Percentiles rank a stretch among this genome's conserved stretches.
Conservation (phyloP, 1,140 invertebrate species). For the Acromyrmex heyeri region DNA sequence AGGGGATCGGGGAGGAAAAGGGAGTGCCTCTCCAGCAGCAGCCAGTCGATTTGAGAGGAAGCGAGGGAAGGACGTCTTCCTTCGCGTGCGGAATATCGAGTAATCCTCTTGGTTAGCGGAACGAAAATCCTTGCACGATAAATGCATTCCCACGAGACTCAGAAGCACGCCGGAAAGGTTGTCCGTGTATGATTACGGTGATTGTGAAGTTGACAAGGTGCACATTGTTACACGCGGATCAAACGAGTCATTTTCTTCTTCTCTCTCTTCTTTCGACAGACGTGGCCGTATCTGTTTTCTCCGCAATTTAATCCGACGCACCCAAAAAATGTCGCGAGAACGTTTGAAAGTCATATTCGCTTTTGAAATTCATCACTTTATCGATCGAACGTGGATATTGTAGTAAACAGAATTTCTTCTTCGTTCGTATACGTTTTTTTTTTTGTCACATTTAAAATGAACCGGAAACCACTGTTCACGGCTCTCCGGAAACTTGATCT, state of each 20-base stretch:
- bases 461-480: background rate
- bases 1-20: background rate
- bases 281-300: too few relatives aligned
- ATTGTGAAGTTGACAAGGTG: conserved; percentile 49
- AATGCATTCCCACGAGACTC: conserved; percentile 62
- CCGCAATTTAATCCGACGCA: background rate
- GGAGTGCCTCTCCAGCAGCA: conserved; percentile 33
- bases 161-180: conserved; percentile 1
- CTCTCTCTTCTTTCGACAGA: background rate
- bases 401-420: background rate
- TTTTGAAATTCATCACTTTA: background rate
- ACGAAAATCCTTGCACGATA: conserved; percentile 65
- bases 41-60: conserved; percentile 64
- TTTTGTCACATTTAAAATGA: background rate
- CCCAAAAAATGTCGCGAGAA: conserved; percentile 1
- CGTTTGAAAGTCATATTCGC: background rate
- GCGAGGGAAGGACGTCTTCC: conserved; percentile 65
- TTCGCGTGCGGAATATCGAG: conserved; percentile 78
- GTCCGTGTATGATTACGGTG: conserved; percentile 40
- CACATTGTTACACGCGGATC: conserved; percentile 5
- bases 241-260: background rate
- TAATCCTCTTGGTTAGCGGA: conserved; percentile 62
- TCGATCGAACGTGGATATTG: background rate
- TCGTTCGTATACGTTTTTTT: too few relatives aligned
- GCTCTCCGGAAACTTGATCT: background rate